These are phyloP conservation scores for Campylomormyrus tamandua DNA, from an alignment of 2,113 vertebrate genomes.

Conservation along the genomic window DNA sequence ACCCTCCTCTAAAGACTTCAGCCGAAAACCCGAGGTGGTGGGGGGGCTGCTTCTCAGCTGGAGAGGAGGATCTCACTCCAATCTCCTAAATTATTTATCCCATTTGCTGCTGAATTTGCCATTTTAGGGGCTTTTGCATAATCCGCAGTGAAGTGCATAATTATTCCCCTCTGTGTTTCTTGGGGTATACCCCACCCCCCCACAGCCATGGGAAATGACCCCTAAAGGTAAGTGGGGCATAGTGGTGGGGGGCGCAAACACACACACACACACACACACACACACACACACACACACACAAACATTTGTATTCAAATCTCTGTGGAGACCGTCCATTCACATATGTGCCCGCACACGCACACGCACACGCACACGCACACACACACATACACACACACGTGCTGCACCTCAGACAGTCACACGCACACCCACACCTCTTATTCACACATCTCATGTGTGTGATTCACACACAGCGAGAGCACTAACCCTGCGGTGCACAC, in stretches of 20 bases:
- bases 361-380: neutral
- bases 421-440: neutral
- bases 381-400: neutral
- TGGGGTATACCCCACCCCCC: neutral
- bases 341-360: neutral
- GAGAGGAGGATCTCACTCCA: neutral
- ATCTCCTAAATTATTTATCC: slow-evolving; percentile 43
- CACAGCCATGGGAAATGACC: neutral
- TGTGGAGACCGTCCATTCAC: neutral
- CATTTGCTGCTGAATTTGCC: slow-evolving; percentile 42
- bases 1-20: neutral
- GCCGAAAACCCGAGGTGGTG: neutral
- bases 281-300: neutral
- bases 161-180: neutral
- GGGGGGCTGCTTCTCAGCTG: neutral
- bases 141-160: slow-evolving; percentile 23
- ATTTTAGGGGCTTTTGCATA: slow-evolving; percentile 32
- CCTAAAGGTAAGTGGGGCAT: neutral
- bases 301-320: neutral
- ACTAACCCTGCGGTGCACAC: neutral
- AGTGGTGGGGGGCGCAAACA: neutral
- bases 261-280: neutral
- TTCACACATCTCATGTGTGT: neutral
- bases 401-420: neutral
- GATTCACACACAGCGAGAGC: neutral